Conservation (phyloP, 2,113 vertebrate species). For the Leucoraja erinaceus region DNA sequence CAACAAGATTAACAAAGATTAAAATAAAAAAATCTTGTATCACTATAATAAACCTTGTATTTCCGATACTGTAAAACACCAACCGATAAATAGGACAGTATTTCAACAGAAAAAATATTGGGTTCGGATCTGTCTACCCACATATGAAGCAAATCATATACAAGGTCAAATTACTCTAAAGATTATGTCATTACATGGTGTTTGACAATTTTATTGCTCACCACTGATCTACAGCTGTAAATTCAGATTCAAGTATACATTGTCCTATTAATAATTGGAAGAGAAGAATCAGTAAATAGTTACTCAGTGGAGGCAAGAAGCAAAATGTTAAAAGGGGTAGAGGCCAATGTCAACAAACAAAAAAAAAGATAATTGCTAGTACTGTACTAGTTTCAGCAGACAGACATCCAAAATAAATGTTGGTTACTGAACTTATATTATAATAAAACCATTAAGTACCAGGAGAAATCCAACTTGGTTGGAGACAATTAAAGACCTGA, state of each 20-base stretch:
- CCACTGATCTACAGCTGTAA: not conserved
- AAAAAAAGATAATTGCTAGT: not conserved
- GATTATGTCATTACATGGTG: not conserved
- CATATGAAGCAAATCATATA: not conserved
- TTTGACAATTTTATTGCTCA: not conserved
- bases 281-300: not conserved
- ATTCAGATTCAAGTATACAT: not conserved
- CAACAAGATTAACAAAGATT: conserved; percentile 40
- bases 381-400: not conserved
- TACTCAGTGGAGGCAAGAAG: not conserved
- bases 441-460: not conserved
- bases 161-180: too few species aligned
- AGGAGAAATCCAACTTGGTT: not conserved
- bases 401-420: not conserved
- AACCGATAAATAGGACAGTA: not conserved
- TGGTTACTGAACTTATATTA: not conserved
- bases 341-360: too few species aligned
- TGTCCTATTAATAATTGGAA: not conserved
- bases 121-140: not conserved
- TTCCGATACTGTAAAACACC: not conserved
- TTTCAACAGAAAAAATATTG: not conserved
- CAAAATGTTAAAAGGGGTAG: not conserved
- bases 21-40: conserved; percentile 28
- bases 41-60: not conserved
- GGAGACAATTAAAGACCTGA: not conserved